Conservation (phyloP, 2,888 invertebrate species). For the Spodoptera exigua region DNA sequence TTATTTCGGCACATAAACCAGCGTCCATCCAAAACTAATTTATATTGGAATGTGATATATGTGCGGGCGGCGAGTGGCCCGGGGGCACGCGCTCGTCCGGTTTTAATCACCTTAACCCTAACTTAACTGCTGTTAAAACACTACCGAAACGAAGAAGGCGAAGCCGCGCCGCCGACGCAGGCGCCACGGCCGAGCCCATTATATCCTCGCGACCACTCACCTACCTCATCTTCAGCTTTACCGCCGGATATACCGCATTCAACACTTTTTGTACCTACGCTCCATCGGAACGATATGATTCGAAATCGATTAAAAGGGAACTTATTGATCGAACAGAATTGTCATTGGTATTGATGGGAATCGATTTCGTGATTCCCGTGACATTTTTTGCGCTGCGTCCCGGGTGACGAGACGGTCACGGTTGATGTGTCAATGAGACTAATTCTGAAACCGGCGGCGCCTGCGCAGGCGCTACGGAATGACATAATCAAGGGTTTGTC, state of each 20-base stretch:
- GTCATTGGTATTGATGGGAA: conserved; percentile 74
- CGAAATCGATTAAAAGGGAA: conserved; percentile 46
- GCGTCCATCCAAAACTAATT: conserved; percentile 84
- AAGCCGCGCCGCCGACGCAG: conserved; percentile 63
- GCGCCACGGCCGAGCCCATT: conserved; percentile 69
- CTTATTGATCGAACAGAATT: conserved; percentile 58
- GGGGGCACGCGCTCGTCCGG: conserved; percentile 78
- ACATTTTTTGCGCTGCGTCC: conserved; percentile 75
- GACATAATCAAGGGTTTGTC: conserved; percentile 39
- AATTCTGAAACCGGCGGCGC: conserved; percentile 71
- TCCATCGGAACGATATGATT: conserved; percentile 34
- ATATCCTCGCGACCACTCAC: conserved; percentile 49
- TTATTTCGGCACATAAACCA: conserved; percentile 83
- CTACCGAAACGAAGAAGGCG: conserved; percentile 71
- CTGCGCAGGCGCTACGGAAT: conserved; percentile 65
- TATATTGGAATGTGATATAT: conserved; percentile 89
- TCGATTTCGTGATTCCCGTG: conserved; percentile 82
- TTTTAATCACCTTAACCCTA: conserved; percentile 84
- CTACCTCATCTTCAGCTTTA: conserved; percentile 40
- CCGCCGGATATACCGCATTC: conserved; percentile 56
- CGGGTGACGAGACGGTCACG: conserved; percentile 69
- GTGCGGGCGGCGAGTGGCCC: conserved; percentile 74
- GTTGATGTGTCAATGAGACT: conserved; percentile 72
- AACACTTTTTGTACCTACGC: conserved; percentile 46
- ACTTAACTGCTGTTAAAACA: conserved; percentile 79